phyloP scores from a whole-genome alignment of 2,113 vertebrate species.

The Progne subis region DNA sequence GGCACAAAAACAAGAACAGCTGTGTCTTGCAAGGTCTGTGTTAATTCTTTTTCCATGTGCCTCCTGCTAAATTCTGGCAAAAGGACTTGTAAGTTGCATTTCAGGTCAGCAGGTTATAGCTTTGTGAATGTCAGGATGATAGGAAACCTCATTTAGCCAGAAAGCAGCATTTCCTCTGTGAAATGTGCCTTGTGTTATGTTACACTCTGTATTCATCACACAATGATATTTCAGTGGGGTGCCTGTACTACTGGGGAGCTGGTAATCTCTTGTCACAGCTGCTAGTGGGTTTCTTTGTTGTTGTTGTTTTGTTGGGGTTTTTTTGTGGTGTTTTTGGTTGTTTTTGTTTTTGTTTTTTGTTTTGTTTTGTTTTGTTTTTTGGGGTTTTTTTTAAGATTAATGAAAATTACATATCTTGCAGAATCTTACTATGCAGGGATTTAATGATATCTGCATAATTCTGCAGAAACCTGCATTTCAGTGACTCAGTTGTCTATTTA shows the following conservation, averaged over 20 bases:
- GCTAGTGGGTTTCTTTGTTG: background rate
- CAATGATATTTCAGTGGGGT: background rate
- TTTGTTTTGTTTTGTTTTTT: no score
- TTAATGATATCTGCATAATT: accelerated
- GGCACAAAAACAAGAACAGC: background rate
- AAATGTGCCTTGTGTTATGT: background rate
- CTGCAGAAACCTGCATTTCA: background rate
- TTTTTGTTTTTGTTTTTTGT: no score
- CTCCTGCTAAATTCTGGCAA: background rate
- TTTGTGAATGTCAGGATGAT: background rate
- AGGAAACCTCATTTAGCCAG: background rate
- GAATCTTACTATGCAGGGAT: background rate
- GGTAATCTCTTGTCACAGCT: background rate
- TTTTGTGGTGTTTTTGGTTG: no score
- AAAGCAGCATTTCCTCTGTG: background rate
- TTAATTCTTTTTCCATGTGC: background rate
- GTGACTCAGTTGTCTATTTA: background rate
- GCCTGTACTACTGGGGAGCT: background rate
- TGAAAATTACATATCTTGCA: background rate
- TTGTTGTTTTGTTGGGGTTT: no score
- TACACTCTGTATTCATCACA: background rate
- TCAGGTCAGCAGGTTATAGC: background rate
- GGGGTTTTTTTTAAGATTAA: background rate
- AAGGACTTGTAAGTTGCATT: background rate
- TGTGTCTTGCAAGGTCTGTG: background rate